Evolutionary conservation across 2,797 vertebrate genomes (phyloP).

Genomic region (Nothura maculosa): DNA sequence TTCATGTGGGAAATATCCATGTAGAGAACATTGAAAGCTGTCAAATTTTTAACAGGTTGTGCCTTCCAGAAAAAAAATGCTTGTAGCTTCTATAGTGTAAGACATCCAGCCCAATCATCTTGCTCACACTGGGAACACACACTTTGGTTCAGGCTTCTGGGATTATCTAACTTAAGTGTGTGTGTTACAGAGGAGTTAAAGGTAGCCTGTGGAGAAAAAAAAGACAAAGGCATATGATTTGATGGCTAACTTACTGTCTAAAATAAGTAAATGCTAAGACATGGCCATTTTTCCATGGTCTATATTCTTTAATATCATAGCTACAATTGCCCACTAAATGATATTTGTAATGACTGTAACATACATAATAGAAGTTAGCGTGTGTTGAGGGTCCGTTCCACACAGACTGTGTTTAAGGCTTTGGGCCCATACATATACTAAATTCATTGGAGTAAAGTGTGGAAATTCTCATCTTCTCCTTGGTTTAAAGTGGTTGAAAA

Average conservation of each 20-base stretch:
- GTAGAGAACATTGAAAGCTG: background rate
- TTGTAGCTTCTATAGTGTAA: background rate
- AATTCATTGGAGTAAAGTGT: background rate
- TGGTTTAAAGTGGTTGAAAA: background rate
- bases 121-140: background rate
- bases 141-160: background rate
- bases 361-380: background rate
- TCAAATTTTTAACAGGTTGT: background rate
- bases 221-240: background rate
- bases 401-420: background rate
- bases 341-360: background rate
- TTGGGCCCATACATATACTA: background rate
- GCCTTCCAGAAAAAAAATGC: background rate
- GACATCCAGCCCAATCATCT: background rate
- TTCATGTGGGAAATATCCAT: background rate
- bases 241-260: background rate
- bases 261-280: background rate
- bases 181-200: fast-evolving
- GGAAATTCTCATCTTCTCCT: background rate
- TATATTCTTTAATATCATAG: background rate
- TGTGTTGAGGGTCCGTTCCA: background rate
- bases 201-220: background rate
- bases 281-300: background rate
- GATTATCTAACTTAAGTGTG: background rate
- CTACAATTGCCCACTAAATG: background rate